A percentile compares a stretch with the other conserved stretches of the same genome.
phyloP scores from a whole-genome alignment of 2,797 vertebrate species.

The Silurus aristotelis region DNA sequence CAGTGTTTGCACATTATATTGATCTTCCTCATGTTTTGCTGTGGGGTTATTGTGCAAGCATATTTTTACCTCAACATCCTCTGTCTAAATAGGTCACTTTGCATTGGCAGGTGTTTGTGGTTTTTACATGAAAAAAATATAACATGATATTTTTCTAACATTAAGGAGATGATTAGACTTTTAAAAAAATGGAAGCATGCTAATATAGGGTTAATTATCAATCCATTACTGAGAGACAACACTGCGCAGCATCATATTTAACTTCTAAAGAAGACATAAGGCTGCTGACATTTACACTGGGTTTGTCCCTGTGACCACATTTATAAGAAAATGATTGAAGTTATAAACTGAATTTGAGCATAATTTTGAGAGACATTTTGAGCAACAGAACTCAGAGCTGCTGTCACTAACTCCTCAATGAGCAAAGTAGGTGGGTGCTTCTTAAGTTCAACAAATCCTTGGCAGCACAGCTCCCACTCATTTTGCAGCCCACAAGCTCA shows the following conservation, averaged over 20 bases:
- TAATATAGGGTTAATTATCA: background rate
- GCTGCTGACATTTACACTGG: constrained; percentile 23
- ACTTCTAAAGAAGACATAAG: background rate
- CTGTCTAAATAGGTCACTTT: constrained; percentile 50
- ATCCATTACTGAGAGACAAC: background rate
- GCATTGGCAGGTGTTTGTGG: constrained; percentile 14
- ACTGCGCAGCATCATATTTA: background rate
- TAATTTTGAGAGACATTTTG: background rate
- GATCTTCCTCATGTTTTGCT: constrained; percentile 38
- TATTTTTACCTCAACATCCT: constrained; percentile 39
- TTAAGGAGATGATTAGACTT: background rate
- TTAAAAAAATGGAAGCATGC: background rate
- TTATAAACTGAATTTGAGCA: background rate
- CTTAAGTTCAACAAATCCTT: background rate
- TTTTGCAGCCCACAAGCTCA: constrained; percentile 10
- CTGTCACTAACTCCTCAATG: background rate
- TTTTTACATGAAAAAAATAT: constrained; percentile 4
- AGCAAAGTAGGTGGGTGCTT: constrained; percentile 39
- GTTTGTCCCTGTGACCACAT: constrained; percentile 14
- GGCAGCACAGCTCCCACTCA: constrained; percentile 5
- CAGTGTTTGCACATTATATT: background rate
- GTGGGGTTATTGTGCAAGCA: constrained; percentile 16
- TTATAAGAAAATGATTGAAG: background rate
- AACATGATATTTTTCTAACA: constrained; percentile 1
- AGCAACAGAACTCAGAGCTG: background rate